Evolutionary conservation across 2,797 vertebrate genomes (phyloP).

Genomic region (Rhabdomys pumilio): DNA sequence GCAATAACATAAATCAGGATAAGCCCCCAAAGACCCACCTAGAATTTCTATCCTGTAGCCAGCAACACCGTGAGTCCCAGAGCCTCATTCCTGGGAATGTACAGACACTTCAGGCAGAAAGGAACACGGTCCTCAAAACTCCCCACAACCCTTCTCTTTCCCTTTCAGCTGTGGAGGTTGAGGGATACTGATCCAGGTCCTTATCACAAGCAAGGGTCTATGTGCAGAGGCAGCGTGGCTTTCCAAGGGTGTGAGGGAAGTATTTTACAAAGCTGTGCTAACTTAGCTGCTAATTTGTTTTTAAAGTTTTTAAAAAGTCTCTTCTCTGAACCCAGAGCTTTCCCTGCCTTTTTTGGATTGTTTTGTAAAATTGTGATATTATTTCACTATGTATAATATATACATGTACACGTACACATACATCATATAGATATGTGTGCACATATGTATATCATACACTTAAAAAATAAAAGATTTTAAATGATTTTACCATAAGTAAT

Average conservation of each 20-base stretch:
- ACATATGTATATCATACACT: background rate
- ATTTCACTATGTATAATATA: background rate
- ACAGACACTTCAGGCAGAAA: conserved; percentile 51
- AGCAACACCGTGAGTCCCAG: background rate
- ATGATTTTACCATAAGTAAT: background rate
- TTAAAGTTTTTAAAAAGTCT: conserved; percentile 17
- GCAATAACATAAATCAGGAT: background rate
- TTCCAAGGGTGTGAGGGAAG: background rate
- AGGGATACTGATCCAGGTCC: background rate
- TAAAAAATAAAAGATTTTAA: conserved; percentile 26
- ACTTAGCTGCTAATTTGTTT: conserved; percentile 13
- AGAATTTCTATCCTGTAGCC: background rate
- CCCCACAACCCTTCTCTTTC: background rate
- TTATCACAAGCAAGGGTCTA: too few relatives aligned
- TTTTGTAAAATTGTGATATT: background rate
- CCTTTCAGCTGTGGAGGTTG: background rate
- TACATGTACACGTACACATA: background rate
- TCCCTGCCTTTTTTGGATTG: background rate
- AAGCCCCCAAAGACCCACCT: background rate
- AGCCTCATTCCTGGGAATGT: background rate
- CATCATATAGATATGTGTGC: background rate
- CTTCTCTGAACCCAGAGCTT: conserved; percentile 29
- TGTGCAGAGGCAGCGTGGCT: background rate
- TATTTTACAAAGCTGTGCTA: background rate
- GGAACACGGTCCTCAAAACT: background rate